phyloP scores from a whole-genome alignment of 2,797 vertebrate species.

The Acipenser transmontanus region DNA sequence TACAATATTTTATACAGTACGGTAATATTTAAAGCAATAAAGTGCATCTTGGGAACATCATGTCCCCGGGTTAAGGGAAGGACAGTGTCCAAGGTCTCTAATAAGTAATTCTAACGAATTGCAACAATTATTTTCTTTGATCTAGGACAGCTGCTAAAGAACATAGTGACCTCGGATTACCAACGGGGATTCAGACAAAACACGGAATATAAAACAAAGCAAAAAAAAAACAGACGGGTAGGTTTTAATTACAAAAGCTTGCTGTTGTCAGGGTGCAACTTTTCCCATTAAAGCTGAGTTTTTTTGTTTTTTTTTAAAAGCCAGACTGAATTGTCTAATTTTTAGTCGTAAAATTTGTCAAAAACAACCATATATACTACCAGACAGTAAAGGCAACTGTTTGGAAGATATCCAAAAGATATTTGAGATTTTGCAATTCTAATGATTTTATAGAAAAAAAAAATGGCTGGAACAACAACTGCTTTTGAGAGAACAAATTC shows the following conservation, averaged over 20 bases:
- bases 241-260: no score
- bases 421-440: no score
- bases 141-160: conserved; percentile 27
- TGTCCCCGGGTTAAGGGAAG: background rate
- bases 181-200: background rate
- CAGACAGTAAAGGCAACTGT: conserved; percentile 24
- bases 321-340: no score
- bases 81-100: background rate
- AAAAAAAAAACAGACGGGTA: no score
- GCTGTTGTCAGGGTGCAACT: no score
- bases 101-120: background rate
- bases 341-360: no score
- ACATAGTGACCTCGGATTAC: conserved; percentile 26
- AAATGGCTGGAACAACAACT: background rate
- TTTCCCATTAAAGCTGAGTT: no score
- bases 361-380: conserved; percentile 15
- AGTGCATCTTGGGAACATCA: background rate
- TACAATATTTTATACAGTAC: background rate
- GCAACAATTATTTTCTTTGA: conserved; percentile 16
- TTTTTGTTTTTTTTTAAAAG: no score
- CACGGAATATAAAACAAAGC: no score
- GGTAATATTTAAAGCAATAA: background rate
- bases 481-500: background rate
- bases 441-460: background rate
- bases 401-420: no score